Evolutionary conservation across 2,113 vertebrate genomes (phyloP).

Genomic region (Calonectris borealis): DNA sequence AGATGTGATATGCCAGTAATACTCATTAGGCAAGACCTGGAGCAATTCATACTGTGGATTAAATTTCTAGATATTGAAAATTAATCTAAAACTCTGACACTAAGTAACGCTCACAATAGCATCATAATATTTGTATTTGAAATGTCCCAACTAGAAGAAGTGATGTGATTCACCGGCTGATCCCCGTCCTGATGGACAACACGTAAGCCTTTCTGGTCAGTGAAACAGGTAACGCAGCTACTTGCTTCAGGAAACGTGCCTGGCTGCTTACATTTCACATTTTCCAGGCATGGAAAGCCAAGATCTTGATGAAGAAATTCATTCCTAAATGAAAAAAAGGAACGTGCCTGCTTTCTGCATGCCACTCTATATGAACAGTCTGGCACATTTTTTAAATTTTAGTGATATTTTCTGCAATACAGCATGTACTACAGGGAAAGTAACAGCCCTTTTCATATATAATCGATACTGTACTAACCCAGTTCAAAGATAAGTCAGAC

Average conservation of each 20-base stretch:
- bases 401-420: slow-evolving; percentile 17
- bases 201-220: neutral
- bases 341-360: neutral
- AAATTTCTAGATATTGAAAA: slow-evolving; percentile 45
- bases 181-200: neutral
- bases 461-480: slow-evolving; percentile 7
- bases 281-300: neutral
- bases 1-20: slow-evolving; percentile 17
- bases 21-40: slow-evolving; percentile 28
- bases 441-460: slow-evolving; percentile 19
- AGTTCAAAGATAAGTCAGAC: slow-evolving; percentile 50
- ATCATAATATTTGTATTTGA: slow-evolving; percentile 17
- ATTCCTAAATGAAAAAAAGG: neutral
- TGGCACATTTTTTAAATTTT: neutral
- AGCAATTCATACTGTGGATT: neutral
- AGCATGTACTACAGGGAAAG: slow-evolving; percentile 6
- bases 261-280: neutral
- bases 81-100: slow-evolving; percentile 44
- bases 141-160: neutral
- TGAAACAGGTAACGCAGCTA: neutral
- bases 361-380: neutral
- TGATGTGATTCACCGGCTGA: neutral
- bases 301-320: neutral
- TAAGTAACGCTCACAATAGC: slow-evolving; percentile 24
- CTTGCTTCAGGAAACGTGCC: neutral